phyloP scores from a whole-genome alignment of 2,113 vertebrate species.

The Arizona elegans region DNA sequence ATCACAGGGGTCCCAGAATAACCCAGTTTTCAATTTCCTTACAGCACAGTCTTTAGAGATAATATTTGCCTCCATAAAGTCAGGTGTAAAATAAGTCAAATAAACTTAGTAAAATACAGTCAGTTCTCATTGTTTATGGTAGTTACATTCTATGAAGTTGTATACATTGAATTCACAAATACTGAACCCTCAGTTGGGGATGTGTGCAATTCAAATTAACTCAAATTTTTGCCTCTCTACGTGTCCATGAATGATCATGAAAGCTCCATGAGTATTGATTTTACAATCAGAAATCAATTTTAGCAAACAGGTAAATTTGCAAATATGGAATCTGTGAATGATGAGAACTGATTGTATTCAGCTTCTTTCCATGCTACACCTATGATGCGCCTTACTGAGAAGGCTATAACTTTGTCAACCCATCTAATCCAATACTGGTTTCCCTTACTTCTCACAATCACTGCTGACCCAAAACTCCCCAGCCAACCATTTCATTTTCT shows the following conservation, averaged over 20 bases:
- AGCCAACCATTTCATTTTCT: not conserved
- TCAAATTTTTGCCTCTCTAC: not conserved
- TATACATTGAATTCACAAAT: not conserved
- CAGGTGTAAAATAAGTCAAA: not conserved
- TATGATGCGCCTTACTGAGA: not conserved
- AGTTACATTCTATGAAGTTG: not conserved
- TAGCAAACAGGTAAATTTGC: not conserved
- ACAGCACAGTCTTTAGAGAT: not conserved
- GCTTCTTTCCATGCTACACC: not conserved
- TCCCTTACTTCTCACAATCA: constrained; percentile 23
- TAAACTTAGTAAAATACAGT: not conserved
- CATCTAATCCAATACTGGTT: not conserved
- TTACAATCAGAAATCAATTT: not conserved
- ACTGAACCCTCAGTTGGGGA: not conserved
- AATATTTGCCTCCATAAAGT: not conserved
- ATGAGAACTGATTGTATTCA: not conserved
- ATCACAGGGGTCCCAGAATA: not conserved
- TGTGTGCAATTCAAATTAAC: not conserved
- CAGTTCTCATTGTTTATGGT: not conserved
- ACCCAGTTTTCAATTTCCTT: not conserved
- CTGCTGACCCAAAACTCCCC: not conserved
- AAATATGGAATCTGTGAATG: not conserved
- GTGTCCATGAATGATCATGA: not conserved
- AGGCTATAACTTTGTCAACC: not conserved
- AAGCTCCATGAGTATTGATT: not conserved